A percentile compares a stretch with the other conserved stretches of the same genome.
Evolutionary conservation across 2,113 vertebrate species (phyloP).

Genomic region (Lampris megalopsis): DNA sequence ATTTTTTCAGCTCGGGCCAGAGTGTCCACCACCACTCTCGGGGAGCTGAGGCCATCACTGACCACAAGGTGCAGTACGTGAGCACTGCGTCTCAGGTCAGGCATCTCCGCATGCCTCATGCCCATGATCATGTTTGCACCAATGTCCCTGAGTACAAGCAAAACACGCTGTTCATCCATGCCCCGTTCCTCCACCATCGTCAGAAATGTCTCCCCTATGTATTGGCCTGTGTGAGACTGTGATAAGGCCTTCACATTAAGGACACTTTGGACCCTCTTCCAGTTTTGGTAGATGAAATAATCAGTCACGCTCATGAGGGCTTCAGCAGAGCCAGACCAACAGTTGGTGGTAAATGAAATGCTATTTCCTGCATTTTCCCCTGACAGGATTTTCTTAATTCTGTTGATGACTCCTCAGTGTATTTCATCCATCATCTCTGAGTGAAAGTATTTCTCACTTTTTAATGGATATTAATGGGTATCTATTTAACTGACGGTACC

Average conservation of each 20-base stretch:
- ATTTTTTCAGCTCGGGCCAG: too few species aligned
- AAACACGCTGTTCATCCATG: neutral
- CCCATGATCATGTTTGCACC: too few species aligned
- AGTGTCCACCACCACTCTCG: too few species aligned
- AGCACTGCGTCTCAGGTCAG: too few species aligned
- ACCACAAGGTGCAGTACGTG: neutral
- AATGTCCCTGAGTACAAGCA: too few species aligned
- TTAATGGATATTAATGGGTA: neutral
- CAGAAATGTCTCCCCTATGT: too few species aligned
- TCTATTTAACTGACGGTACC: too few species aligned
- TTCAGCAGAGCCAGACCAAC: neutral
- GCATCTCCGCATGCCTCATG: too few species aligned
- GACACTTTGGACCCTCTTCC: neutral
- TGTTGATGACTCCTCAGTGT: neutral
- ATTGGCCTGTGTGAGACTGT: neutral
- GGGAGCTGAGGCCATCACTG: neutral
- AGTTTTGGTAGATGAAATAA: conserved; percentile 7
- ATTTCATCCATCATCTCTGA: neutral
- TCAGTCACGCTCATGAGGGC: conserved; percentile 19
- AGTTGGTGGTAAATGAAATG: neutral
- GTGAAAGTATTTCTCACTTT: neutral
- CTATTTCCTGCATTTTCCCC: neutral
- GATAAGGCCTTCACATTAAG: conserved; percentile 3
- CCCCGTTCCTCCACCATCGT: neutral
- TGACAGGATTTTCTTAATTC: neutral